A percentile compares a stretch with the other conserved stretches of the same genome.
Conservation (phyloP, 1,140 invertebrate species). For the Orchesella cincta region DNA sequence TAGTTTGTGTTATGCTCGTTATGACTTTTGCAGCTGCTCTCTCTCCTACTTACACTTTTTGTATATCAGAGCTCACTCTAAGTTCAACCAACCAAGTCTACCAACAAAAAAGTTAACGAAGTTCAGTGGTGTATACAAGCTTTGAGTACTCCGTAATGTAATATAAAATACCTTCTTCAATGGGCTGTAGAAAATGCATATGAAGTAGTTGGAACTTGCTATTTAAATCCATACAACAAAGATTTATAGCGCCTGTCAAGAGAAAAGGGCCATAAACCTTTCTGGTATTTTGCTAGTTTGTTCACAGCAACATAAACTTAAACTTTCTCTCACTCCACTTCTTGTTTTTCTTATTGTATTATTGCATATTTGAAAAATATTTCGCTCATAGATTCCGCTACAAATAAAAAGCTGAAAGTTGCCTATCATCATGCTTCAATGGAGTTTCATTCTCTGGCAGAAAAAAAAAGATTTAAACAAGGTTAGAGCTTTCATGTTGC, state of each 20-base stretch:
- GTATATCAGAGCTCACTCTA: too few relatives aligned
- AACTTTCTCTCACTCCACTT: background rate
- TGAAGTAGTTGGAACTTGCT: background rate
- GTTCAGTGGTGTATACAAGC: too few relatives aligned
- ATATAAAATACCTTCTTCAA: too few relatives aligned
- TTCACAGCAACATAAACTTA: background rate
- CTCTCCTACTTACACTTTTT: background rate
- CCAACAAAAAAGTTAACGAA: too few relatives aligned
- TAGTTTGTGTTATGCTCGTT: background rate
- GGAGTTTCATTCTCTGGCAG: too few relatives aligned
- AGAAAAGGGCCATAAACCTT: constrained; percentile 7
- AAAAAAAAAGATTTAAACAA: too few relatives aligned
- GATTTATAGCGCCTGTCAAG: constrained; percentile 6
- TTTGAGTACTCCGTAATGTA: too few relatives aligned
- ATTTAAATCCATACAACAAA: constrained; percentile 2
- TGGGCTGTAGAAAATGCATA: too few relatives aligned
- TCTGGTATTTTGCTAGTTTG: background rate
- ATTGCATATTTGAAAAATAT: too few relatives aligned
- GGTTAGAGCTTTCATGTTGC: too few relatives aligned
- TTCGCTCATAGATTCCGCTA: too few relatives aligned
- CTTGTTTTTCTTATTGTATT: background rate
- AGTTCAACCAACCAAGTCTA: too few relatives aligned
- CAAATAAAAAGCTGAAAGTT: background rate
- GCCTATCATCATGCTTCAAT: background rate
- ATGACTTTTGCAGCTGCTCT: background rate